These are phyloP conservation scores for Sceliomorpha sp. DNA, from an alignment of 2,888 invertebrate genomes.

Conservation along the genomic window DNA sequence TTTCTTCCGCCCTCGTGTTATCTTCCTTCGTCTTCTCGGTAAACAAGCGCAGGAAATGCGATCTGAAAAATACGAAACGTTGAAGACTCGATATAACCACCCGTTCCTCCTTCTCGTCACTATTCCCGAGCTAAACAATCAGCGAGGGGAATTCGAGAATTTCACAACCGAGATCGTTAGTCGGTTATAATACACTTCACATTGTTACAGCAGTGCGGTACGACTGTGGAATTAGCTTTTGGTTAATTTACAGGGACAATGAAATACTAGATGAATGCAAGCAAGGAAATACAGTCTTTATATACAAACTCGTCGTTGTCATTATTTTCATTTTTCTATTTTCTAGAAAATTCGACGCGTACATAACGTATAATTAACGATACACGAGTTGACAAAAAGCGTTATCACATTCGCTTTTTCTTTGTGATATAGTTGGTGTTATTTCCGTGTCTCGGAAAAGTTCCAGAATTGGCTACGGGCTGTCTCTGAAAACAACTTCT, in stretches of 20 bases:
- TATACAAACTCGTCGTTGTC: too few relatives aligned
- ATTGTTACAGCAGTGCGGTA: slow-evolving; percentile 10
- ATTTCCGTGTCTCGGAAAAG: slow-evolving; percentile 9
- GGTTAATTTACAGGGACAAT: too few relatives aligned
- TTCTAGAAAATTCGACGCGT: too few relatives aligned
- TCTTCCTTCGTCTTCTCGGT: slow-evolving; percentile 24
- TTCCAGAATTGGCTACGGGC: slow-evolving; percentile 13
- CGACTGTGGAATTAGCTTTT: slow-evolving; percentile 16
- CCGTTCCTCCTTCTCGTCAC: slow-evolving; percentile 9
- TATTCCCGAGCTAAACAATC: slow-evolving; percentile 11
- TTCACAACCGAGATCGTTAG: slow-evolving; percentile 5
- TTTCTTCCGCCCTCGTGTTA: slow-evolving; percentile 43
- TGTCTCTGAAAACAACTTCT: slow-evolving; percentile 19
- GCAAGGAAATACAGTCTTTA: slow-evolving; percentile 27
- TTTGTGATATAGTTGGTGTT: neutral
- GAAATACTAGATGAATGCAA: too few relatives aligned
- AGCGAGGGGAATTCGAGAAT: slow-evolving; percentile 8
- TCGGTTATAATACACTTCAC: neutral
- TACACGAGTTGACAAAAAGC: too few relatives aligned
- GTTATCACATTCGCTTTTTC: neutral
- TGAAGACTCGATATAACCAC: slow-evolving; percentile 6
- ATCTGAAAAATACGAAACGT: slow-evolving; percentile 3
- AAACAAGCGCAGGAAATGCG: slow-evolving; percentile 33
- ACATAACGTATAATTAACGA: too few relatives aligned
- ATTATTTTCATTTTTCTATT: too few relatives aligned